Conservation (phyloP, 2,797 vertebrate species). For the Cyprinodon diabolis region DNA sequence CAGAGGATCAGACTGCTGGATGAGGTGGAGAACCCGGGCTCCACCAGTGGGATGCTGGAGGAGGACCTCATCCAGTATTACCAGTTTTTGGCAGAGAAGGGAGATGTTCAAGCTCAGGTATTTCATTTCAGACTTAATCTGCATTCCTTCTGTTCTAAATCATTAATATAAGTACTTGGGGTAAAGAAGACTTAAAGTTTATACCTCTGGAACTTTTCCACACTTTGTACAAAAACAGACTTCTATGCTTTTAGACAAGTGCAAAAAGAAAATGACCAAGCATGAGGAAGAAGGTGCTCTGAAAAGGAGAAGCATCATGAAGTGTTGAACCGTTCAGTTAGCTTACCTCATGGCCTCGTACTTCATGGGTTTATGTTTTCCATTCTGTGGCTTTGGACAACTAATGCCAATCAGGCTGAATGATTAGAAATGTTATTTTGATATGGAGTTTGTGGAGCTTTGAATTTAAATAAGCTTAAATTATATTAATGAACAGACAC, state of each 20-base stretch:
- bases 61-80: conserved; percentile 99
- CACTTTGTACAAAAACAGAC: background rate
- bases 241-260: background rate
- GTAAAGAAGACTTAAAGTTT: background rate
- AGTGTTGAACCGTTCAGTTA: too few relatives aligned
- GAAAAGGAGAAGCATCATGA: too few relatives aligned
- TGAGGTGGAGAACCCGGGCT: conserved; percentile 95
- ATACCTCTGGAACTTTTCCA: background rate
- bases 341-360: too few relatives aligned
- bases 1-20: conserved; percentile 95
- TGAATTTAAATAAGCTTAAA: background rate
- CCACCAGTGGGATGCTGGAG: conserved; percentile 95
- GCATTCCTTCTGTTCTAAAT: background rate
- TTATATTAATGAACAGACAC: too few relatives aligned
- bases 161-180: background rate
- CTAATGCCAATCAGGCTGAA: background rate
- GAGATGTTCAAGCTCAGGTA: conserved; percentile 98
- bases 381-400: too few relatives aligned
- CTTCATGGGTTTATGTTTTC: too few relatives aligned
- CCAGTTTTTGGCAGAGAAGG: conserved; percentile 97
- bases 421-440: background rate
- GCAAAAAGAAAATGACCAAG: background rate
- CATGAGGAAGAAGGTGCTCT: background rate
- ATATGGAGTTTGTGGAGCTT: background rate
- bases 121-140: background rate